Evolutionary conservation across 2,113 vertebrate species (phyloP), one percentile per base, ranked within the genome.

Genomic region (Xyrauchen texanus): DNA sequence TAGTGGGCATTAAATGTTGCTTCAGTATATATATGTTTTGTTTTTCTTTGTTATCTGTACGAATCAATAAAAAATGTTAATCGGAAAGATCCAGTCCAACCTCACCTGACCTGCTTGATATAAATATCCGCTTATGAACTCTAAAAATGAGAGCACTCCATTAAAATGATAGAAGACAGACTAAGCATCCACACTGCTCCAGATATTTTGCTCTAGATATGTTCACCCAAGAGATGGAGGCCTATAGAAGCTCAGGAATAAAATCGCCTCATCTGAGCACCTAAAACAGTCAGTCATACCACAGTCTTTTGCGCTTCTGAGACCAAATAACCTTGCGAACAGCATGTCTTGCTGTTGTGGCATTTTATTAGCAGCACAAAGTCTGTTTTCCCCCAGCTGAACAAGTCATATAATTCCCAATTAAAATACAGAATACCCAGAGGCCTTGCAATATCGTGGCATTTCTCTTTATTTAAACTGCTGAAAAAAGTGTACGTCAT

Each of bases 31-130:
- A 34, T 34, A 34, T 34, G 21, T 34, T 34, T 34, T 34, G 21
- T 34, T 34, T 34, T 34, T 34, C 21, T 34, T 34, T 34, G 3
- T 34, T 34, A 34, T 34, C 21, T 34, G 21, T 34, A 34, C 21
- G 21, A 34, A 34, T 34, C 21, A 34, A 34, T 34, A 34, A 34
- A 34, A 34, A 34, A 34, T 34, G 21, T 34, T 83, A 49, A 9
- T 52, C 71, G 83, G 81, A 86, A 85, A 80, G 79, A 81, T 83
- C 51, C 74, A 71, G 87, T 11, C 55, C 15, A 6, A 58, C 15
- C n/a, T 89, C 82, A 73, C 77, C 85, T 90, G 92, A 90, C 91
- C 92, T 9, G 87, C 73, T 91, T 91, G 87, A 87, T 93, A 93
- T 89, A 90, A 92, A 93, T 92, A 92, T 82, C 90, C 75, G 16